Conservation (phyloP, 2,113 vertebrate genomes). For the Seriola rivoliana region DNA sequence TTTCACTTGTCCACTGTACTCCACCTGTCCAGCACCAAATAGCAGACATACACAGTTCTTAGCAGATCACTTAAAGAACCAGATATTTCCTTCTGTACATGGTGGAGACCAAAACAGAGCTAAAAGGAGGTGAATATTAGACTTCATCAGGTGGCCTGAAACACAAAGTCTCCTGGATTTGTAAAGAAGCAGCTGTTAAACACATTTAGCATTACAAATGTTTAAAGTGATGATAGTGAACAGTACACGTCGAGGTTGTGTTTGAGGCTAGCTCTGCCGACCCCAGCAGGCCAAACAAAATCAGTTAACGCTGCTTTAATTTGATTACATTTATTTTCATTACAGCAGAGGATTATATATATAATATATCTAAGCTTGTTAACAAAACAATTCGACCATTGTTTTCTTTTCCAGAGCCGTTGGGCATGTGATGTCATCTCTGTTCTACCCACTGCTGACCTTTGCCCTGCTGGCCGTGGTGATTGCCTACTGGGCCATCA, state of each 20-base stretch:
- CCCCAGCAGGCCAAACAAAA: too few relatives aligned
- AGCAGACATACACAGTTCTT: background rate
- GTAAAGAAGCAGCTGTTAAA: background rate
- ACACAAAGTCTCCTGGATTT: background rate
- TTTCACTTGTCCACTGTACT: background rate
- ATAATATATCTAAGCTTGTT: background rate
- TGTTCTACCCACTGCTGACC: constrained; percentile 93
- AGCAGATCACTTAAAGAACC: background rate
- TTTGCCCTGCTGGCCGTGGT: constrained; percentile 91
- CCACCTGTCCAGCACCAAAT: background rate
- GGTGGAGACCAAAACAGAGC: background rate
- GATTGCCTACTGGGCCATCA: constrained; percentile 95
- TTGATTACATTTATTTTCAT: background rate
- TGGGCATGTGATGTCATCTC: constrained; percentile 91
- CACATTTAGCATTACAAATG: background rate
- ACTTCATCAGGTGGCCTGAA: background rate
- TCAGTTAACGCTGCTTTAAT: too few relatives aligned
- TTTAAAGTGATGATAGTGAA: background rate
- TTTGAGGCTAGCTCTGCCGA: too few relatives aligned
- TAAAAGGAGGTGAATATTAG: background rate
- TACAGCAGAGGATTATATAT: background rate
- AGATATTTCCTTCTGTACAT: background rate
- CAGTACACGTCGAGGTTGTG: background rate
- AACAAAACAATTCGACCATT: background rate
- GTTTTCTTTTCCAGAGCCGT: constrained; percentile 86